Conservation (phyloP, 1,140 invertebrate genomes). For the Rhopalosiphum maidis region DNA sequence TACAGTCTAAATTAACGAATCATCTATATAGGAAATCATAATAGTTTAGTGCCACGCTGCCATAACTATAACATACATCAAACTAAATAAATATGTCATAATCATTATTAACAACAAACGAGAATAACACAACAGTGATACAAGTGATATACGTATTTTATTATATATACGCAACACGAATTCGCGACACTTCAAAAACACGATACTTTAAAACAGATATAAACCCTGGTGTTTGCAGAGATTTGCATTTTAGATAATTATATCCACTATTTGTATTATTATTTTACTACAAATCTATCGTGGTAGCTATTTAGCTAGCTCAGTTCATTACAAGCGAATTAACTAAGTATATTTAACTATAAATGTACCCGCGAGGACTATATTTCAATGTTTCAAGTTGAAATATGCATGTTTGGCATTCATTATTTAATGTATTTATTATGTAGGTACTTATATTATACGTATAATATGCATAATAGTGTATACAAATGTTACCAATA, state of each 20-base stretch:
- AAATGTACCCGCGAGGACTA: neutral
- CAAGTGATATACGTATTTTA: neutral
- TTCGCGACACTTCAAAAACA: neutral
- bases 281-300: neutral
- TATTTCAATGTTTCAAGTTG: neutral
- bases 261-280: neutral
- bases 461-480: neutral
- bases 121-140: neutral
- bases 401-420: neutral
- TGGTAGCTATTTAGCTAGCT: neutral
- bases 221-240: neutral
- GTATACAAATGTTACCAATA: neutral
- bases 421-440: neutral
- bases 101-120: neutral
- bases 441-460: neutral
- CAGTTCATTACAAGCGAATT: neutral
- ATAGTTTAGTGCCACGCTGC: neutral
- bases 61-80: neutral
- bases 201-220: neutral
- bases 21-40: neutral
- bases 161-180: neutral
- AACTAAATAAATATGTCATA: neutral
- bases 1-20: neutral
- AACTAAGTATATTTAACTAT: conserved; percentile 10
- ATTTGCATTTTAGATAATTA: neutral